These are phyloP conservation scores for Ciconia boyciana DNA, from an alignment of 2,113 vertebrate species.

Conservation along the genomic window DNA sequence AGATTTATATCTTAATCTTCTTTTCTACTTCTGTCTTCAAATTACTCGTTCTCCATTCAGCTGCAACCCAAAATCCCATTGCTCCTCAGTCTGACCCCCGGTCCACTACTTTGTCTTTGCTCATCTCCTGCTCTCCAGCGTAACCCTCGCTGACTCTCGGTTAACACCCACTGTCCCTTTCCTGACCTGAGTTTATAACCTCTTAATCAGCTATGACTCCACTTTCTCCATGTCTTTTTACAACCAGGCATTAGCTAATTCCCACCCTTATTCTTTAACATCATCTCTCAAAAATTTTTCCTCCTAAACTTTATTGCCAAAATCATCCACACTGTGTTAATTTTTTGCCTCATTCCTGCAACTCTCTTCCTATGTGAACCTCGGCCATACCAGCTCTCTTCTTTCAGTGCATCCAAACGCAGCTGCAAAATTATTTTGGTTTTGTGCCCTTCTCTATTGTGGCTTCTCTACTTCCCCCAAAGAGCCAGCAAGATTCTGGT, in stretches of 20 bases:
- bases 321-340: not conserved
- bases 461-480: not conserved
- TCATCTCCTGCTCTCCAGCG: not conserved
- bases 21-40: not conserved
- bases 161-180: not conserved
- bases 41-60: not conserved
- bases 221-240: not conserved
- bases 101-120: not conserved
- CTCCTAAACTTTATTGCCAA: not conserved
- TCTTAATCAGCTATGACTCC: not conserved
- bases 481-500: not conserved
- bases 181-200: not conserved
- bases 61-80: not conserved
- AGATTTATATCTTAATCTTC: not conserved
- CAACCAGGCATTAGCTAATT: not conserved
- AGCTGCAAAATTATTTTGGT: not conserved
- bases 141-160: not conserved
- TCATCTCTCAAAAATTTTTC: constrained; percentile 20
- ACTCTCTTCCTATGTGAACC: not conserved
- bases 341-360: not conserved
- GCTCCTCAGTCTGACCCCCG: not conserved
- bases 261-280: not conserved
- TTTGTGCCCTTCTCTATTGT: not conserved
- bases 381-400: not conserved
- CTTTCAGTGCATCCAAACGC: not conserved